These are phyloP conservation scores for Tetranychus truncatus DNA, from an alignment of 2,888 invertebrate genomes.

Conservation along the genomic window DNA sequence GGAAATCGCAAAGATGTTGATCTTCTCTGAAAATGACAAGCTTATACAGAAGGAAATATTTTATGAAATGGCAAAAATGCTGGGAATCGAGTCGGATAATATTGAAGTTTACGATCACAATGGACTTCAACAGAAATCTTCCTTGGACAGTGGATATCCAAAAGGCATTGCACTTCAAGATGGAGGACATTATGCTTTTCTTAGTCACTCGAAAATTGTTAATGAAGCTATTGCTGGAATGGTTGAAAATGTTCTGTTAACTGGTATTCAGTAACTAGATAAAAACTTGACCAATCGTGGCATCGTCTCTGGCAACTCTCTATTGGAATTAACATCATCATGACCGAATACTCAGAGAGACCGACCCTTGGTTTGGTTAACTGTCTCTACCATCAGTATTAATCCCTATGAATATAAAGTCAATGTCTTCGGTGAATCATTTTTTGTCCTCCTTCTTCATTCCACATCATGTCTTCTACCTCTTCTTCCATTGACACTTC, in stretches of 20 bases:
- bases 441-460: slow-evolving; percentile 35
- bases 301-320: slow-evolving; percentile 60
- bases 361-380: slow-evolving; percentile 40
- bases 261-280: slow-evolving; percentile 28
- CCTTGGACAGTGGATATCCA: not conserved
- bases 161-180: slow-evolving; percentile 15
- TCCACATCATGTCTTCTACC: slow-evolving; percentile 60
- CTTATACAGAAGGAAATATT: slow-evolving; percentile 23
- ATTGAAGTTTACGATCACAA: slow-evolving; percentile 21
- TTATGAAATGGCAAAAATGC: slow-evolving; percentile 23
- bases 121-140: slow-evolving; percentile 5
- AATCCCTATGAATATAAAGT: slow-evolving; percentile 19
- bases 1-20: slow-evolving; percentile 16
- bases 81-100: slow-evolving; percentile 21
- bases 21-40: slow-evolving; percentile 25
- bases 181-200: slow-evolving; percentile 21
- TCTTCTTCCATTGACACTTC: slow-evolving; percentile 62
- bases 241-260: slow-evolving; percentile 2
- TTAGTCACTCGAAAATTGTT: slow-evolving; percentile 17
- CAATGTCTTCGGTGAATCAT: slow-evolving; percentile 14
- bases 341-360: slow-evolving; percentile 59
- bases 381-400: slow-evolving; percentile 12
- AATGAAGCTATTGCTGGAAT: slow-evolving; percentile 12
- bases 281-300: slow-evolving; percentile 52
- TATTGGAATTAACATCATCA: slow-evolving; percentile 62